Conservation (phyloP, 2,113 vertebrate species). For the Peromyscus polionotus region DNA sequence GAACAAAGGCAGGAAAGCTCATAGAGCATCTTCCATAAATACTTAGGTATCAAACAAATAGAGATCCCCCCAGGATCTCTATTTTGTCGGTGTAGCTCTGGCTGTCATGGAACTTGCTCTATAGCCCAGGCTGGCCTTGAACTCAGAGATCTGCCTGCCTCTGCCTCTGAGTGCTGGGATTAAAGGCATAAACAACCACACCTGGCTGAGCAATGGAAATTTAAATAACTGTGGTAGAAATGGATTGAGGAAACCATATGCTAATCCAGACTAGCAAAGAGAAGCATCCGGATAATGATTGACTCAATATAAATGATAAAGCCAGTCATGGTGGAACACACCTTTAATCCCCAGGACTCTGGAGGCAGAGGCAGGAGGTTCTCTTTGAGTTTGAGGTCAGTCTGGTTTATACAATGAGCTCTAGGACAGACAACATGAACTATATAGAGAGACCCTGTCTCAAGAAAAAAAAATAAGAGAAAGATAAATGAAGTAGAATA, state of each 20-base stretch:
- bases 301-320: slow-evolving; percentile 12
- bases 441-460: not conserved
- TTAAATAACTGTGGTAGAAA: not conserved
- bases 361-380: not conserved
- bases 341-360: not conserved
- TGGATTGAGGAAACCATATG: not conserved
- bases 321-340: not conserved
- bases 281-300: not conserved
- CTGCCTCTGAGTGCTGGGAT: not conserved
- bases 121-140: not conserved
- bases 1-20: not conserved
- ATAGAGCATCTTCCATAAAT: not conserved
- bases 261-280: not conserved
- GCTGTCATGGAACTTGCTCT: not conserved
- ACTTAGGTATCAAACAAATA: not conserved
- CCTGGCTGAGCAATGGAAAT: not conserved
- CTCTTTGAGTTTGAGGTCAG: not conserved
- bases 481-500: not conserved
- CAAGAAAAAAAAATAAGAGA: not conserved
- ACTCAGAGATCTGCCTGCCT: not conserved
- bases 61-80: not conserved
- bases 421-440: not conserved
- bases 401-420: not conserved
- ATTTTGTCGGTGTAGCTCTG: not conserved
- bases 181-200: not conserved